Percentiles rank a stretch among this genome's conserved stretches.
These are phyloP conservation scores for Drosophila repletoides DNA, from an alignment of 1,140 invertebrate species.

Conservation along the genomic window DNA sequence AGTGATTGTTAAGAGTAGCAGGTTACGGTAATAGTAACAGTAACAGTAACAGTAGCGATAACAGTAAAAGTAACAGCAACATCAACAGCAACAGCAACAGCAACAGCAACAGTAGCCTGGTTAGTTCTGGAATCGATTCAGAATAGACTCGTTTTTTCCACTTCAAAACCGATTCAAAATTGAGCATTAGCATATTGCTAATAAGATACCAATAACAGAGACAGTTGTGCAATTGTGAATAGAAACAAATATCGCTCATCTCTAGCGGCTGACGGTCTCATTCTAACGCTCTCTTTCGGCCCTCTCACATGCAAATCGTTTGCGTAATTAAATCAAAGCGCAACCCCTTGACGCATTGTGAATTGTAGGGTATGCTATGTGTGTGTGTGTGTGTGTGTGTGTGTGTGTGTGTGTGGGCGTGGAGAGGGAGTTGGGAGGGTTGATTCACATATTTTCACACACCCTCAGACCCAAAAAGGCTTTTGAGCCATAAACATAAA, in stretches of 20 bases:
- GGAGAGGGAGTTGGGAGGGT: not conserved
- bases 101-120: too few species aligned
- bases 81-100: too few species aligned
- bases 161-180: too few species aligned
- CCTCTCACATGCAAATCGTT: constrained; percentile 34
- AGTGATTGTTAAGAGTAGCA: too few species aligned
- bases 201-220: too few species aligned
- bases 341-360: constrained; percentile 26
- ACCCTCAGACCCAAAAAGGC: not conserved
- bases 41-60: too few species aligned
- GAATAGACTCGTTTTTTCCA: too few species aligned
- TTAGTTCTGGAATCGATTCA: too few species aligned
- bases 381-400: not conserved
- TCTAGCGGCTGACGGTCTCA: not conserved
- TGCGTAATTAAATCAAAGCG: constrained; percentile 49
- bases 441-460: constrained; percentile 22
- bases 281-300: not conserved
- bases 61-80: too few species aligned
- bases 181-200: too few species aligned
- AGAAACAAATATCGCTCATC: not conserved
- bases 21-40: too few species aligned
- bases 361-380: not conserved
- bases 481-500: constrained; percentile 10
- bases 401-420: not conserved
- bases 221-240: too few species aligned